Base-by-base conservation (phyloP, 2,113 vertebrate genomes). In the Atrichornis clamosus region DNA sequence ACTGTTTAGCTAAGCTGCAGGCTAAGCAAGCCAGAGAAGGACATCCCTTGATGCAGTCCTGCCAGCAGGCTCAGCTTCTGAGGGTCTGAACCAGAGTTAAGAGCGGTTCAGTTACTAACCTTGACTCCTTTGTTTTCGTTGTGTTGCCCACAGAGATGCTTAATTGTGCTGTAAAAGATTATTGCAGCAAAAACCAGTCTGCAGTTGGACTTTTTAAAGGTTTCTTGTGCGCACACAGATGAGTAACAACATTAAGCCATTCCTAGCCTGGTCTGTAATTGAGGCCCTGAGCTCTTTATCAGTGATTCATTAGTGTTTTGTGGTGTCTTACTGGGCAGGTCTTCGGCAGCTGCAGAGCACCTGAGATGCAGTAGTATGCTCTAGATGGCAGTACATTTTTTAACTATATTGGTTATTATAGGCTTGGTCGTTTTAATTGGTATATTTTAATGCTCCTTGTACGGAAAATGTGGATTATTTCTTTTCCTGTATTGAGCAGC, bases 331-430 rank as follows among this genome's bases (percentile, higher is more conserved):
- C 47, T 42, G 73, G 68, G 68, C 55, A 94, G 79, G 15, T 76
- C 90, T 82, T 87, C 20, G 2, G 78, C 85, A 94, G 55, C 83
- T 69, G 64, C 76, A 69, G 37, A 80, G 59, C 33, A 32, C 46
- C 73, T 50, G 55, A 89, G 68, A 26, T 67, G 56, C 84, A 69
- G 32, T 7, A 64, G 4, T n/a, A 8, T 67, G 56, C 86, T 95
- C 91, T 93, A 96, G 89, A 39, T 95, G 95, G 86, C 93, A 95
- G 83, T 92, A 42, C 56, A 87, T 93, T 96, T 96, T 95, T 44
- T 83, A 92, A 58, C 68, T 84, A 4, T 41, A 52, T 80, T 92
- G 44, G 52, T 55, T 90, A 84, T 39, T 47, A 49, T 41, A 37
- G 74, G 10, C 22, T 41, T 70, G 55, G 60, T 70, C 59, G 70